Evolutionary conservation across 2,888 invertebrate species (phyloP).

Genomic region (Agrotis segetum): DNA sequence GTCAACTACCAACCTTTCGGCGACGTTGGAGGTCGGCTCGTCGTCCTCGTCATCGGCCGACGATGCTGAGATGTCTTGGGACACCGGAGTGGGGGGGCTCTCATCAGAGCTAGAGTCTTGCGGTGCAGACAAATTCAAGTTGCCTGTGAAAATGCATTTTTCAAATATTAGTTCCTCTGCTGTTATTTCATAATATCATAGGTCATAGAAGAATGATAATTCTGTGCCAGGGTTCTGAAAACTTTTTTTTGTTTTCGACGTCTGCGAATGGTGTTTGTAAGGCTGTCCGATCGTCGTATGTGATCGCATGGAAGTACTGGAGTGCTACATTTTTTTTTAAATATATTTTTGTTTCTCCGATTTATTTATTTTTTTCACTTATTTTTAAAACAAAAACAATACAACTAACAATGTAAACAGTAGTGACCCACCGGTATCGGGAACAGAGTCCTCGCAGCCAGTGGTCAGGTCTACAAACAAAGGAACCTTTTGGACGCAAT

Average conservation of each 20-base stretch:
- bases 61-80: constrained; percentile 68
- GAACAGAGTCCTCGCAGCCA: too few relatives aligned
- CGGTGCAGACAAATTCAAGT: constrained; percentile 67
- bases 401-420: too few relatives aligned
- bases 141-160: constrained; percentile 67
- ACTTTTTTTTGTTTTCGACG: neutral
- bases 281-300: neutral
- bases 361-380: too few relatives aligned
- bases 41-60: constrained; percentile 81
- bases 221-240: constrained; percentile 24
- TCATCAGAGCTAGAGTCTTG: constrained; percentile 77
- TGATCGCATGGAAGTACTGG: too few relatives aligned
- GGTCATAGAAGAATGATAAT: constrained; percentile 10
- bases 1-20: constrained; percentile 67
- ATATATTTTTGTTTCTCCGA: too few relatives aligned
- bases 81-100: constrained; percentile 71
- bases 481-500: too few relatives aligned
- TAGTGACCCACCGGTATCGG: too few relatives aligned
- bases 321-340: too few relatives aligned
- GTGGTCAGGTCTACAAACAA: too few relatives aligned
- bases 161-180: neutral
- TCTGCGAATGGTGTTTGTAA: neutral
- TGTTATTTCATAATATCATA: neutral
- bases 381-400: too few relatives aligned
- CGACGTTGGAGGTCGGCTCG: constrained; percentile 58